Base-by-base conservation (phyloP, 2,888 invertebrate genomes). In the Ennomos quercinarius region DNA sequence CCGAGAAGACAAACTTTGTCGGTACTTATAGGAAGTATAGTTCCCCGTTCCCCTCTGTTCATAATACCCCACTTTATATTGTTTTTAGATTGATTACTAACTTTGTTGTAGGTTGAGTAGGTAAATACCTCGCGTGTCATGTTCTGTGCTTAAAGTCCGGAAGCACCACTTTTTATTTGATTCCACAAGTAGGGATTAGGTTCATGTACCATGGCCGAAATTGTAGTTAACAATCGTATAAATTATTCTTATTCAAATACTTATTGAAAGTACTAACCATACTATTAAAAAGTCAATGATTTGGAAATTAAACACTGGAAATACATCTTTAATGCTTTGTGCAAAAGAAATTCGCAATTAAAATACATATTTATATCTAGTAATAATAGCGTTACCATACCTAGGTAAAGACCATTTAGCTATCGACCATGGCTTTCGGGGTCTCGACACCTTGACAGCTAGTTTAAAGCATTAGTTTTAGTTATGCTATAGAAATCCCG, bases 1-100 rank as follows among this genome's bases (percentile, higher is more conserved):
- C 57, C 61, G 27, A 42, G 51, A 58, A 66, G 59, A 67, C 57
- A 59, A 73, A 73, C 66, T 74, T 74, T 56, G 61, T 57, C 66
- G 35, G 42, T 64, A 64, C n/a, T n/a, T 17, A 17, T 17, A 17
- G 70, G 58, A 62, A 60, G 46, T 55, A 47, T 17, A 36, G 43
- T 51, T 48, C 47, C 38, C 17, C 40, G 50, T 43, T 39, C 38
- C 46, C 49, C 10, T 13, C 44, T 37, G 48, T 45, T 55, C 39
- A 55, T 51, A 60, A 60, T 47, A 55, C 41, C 54, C 43, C 60
- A 50, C 47, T 56, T 53, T 53, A 49, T 56, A 53, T 53, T 63
- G 50, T 53, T 50, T 54, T 56, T 49, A 52, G 62, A 62, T 57
- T 57, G 58, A 46, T 63, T 47, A 52, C 51, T 41, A 60, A 55